Conservation (phyloP, 2,888 invertebrate species). For the Nephrotoma appendiculata region DNA sequence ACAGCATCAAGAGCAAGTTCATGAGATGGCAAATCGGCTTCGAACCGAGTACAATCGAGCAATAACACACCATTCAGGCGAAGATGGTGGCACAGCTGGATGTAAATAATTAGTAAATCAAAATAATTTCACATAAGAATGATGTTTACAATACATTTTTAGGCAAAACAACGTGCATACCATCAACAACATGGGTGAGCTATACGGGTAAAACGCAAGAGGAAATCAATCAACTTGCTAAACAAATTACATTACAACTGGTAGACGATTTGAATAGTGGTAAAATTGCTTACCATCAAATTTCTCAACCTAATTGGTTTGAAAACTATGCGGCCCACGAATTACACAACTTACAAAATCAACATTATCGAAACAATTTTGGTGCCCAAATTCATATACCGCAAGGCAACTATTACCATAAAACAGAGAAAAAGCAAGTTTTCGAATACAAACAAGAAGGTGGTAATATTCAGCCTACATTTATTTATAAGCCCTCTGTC, state of each 20-base stretch:
- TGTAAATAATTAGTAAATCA: background rate
- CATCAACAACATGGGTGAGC: conserved; percentile 14
- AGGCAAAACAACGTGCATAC: background rate
- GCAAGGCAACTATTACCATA: conserved; percentile 6
- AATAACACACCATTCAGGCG: background rate
- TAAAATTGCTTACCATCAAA: conserved; percentile 19
- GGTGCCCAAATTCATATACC: conserved; percentile 6
- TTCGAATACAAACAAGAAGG: conserved; percentile 6
- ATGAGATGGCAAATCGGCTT: background rate
- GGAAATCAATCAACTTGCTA: conserved; percentile 16
- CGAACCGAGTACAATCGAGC: background rate
- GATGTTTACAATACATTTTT: background rate
- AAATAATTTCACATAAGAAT: background rate
- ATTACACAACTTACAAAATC: conserved; percentile 18
- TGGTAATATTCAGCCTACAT: conserved; percentile 7
- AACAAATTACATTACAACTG: conserved; percentile 21
- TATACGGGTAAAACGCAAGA: conserved; percentile 23
- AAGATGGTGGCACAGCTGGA: background rate
- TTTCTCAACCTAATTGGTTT: conserved; percentile 26
- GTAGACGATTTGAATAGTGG: conserved; percentile 25
- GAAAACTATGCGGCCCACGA: conserved; percentile 24
- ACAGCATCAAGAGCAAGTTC: background rate
- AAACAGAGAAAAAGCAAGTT: conserved; percentile 7
- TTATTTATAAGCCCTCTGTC: background rate
- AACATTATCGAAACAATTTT: conserved; percentile 18